These are phyloP conservation scores for Sphaerophoria taeniata DNA, from an alignment of 2,888 invertebrate genomes.

Conservation along the genomic window DNA sequence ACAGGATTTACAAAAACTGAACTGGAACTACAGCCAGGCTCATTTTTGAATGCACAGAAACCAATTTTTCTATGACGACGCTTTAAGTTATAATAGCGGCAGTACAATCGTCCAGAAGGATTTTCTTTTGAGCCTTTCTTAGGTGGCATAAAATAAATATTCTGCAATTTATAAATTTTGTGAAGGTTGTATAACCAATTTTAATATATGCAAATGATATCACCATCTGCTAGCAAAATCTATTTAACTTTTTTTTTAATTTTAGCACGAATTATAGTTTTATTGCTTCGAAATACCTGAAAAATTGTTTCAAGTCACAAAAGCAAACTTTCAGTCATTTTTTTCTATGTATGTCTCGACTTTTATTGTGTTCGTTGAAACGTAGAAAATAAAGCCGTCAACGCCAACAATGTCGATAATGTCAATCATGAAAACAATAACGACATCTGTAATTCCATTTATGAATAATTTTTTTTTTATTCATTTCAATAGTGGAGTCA, in stretches of 20 bases:
- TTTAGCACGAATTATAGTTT: too few relatives aligned
- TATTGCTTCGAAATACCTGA: too few relatives aligned
- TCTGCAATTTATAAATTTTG: background rate
- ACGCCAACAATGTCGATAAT: too few relatives aligned
- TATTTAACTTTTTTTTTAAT: background rate
- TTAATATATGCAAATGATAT: background rate
- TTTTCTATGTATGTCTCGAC: too few relatives aligned
- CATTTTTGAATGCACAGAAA: background rate
- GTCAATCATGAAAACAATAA: too few relatives aligned
- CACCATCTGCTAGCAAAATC: background rate
- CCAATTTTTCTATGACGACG: slow-evolving; percentile 16
- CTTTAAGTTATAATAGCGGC: slow-evolving; percentile 20
- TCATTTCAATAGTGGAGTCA: too few relatives aligned
- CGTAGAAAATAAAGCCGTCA: too few relatives aligned
- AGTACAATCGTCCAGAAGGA: slow-evolving; percentile 13
- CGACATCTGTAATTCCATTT: too few relatives aligned
- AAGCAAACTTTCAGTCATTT: too few relatives aligned
- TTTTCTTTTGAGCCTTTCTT: slow-evolving; percentile 3
- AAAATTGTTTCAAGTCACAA: too few relatives aligned
- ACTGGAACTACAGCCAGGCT: background rate
- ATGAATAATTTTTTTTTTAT: too few relatives aligned
- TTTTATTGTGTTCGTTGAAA: too few relatives aligned
- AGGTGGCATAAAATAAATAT: slow-evolving; percentile 2
- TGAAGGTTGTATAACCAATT: background rate
- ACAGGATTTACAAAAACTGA: slow-evolving; percentile 10